Evolutionary conservation across 2,888 invertebrate species (phyloP).

Genomic region (Melanophora roralis): DNA sequence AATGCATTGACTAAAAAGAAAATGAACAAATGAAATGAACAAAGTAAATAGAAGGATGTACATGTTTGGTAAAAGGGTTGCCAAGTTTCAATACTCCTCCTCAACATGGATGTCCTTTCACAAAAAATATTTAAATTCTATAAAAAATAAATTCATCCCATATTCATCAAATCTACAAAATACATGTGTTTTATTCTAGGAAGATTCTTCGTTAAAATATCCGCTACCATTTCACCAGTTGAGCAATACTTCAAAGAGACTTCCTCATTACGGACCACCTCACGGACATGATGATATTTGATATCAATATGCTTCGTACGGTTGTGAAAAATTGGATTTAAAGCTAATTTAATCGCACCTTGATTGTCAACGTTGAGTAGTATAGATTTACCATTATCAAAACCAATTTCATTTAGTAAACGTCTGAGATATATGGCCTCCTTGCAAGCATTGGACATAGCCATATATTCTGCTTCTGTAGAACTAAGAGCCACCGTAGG

Average conservation of each 20-base stretch:
- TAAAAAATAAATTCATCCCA: constrained; percentile 2
- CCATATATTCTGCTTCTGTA: constrained; percentile 50
- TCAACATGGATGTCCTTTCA: background rate
- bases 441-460: constrained; percentile 30
- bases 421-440: constrained; percentile 39
- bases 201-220: constrained; percentile 46
- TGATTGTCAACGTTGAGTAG: constrained; percentile 37
- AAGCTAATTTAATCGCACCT: constrained; percentile 51
- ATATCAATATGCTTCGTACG: constrained; percentile 49
- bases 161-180: constrained; percentile 38
- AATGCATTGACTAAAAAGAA: background rate
- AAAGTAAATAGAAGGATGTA: background rate
- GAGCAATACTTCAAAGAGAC: constrained; percentile 38
- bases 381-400: constrained; percentile 3
- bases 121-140: background rate
- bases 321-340: constrained; percentile 57
- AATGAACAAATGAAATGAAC: background rate
- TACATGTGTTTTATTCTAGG: constrained; percentile 17
- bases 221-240: constrained; percentile 41
- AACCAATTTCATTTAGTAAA: constrained; percentile 38
- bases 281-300: constrained; percentile 33
- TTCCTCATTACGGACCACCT: constrained; percentile 14
- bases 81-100: background rate
- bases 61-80: background rate
- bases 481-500: constrained; percentile 30